A percentile compares a stretch with the other conserved stretches of the same genome.
Evolutionary conservation across 2,797 vertebrate species (phyloP).

Genomic region (Heteromormyrus szaboi): DNA sequence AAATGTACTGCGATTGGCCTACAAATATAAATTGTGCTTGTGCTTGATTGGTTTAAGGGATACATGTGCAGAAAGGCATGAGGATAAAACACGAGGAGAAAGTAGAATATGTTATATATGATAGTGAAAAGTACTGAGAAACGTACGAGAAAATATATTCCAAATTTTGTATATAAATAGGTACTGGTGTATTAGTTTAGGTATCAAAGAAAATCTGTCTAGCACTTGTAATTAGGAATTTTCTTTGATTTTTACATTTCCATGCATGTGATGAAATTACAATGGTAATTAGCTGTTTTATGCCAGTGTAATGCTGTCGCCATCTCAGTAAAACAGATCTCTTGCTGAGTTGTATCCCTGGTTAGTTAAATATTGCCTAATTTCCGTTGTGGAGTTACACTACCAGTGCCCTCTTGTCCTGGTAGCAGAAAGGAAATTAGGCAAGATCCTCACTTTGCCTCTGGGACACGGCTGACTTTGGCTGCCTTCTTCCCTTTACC

Average conservation of each 20-base stretch:
- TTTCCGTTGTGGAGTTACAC: conserved; percentile 24
- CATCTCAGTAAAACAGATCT: not conserved
- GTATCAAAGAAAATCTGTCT: not conserved
- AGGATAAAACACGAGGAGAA: not conserved
- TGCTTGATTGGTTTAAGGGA: not conserved
- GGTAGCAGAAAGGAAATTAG: conserved; percentile 66
- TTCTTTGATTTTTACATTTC: not conserved
- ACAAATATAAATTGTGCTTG: not conserved
- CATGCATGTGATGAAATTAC: not conserved
- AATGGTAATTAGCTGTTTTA: not conserved
- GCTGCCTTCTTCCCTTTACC: conserved; percentile 49
- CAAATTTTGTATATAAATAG: not conserved
- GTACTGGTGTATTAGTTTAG: not conserved
- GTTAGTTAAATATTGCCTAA: conserved; percentile 23
- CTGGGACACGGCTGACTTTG: conserved; percentile 48
- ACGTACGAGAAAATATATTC: not conserved
- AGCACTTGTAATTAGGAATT: not conserved
- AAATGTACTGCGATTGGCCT: not conserved
- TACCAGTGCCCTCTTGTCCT: conserved; percentile 39
- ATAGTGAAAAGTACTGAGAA: not conserved
- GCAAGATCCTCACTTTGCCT: conserved; percentile 64
- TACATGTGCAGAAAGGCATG: not conserved
- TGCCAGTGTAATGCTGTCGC: not conserved
- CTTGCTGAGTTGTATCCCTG: not conserved
- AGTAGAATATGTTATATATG: not conserved